phyloP scores from a whole-genome alignment of 2,113 vertebrate species.

The Myotis yumanensis region DNA sequence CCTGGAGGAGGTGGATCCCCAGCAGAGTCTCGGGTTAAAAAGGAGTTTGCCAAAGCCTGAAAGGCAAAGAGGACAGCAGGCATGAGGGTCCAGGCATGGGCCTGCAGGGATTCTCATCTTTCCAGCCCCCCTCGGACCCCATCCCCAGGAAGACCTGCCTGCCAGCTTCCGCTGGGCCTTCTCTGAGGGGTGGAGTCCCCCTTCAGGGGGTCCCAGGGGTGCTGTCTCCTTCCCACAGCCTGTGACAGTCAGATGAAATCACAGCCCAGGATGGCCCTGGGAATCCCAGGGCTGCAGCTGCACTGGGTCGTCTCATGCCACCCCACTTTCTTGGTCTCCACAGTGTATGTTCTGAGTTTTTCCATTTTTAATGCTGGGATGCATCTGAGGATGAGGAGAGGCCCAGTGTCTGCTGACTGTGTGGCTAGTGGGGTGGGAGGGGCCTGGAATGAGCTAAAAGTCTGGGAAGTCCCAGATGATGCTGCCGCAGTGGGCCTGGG shows the following conservation, averaged over 20 bases:
- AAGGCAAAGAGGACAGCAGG: neutral
- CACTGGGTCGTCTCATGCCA: neutral
- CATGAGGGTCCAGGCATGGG: neutral
- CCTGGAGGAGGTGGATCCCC: neutral
- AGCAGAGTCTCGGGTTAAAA: neutral
- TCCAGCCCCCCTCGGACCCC: accelerated
- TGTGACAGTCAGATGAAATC: neutral
- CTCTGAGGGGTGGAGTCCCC: neutral
- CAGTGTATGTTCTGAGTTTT: neutral
- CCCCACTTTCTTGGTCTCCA: neutral
- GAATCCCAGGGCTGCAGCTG: neutral
- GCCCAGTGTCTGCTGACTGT: neutral
- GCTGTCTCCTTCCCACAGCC: neutral
- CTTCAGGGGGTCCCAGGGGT: neutral
- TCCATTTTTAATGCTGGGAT: neutral
- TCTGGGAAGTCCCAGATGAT: neutral
- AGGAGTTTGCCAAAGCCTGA: neutral
- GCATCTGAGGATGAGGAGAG: neutral
- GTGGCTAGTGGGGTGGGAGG: neutral
- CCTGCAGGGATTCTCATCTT: neutral
- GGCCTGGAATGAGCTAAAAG: neutral
- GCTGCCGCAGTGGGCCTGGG: neutral
- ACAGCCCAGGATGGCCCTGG: neutral
- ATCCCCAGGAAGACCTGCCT: too few species aligned
- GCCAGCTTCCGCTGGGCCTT: neutral